A percentile compares a stretch with the other conserved stretches of the same genome.
Conservation (phyloP, 2,113 vertebrate genomes). For the Podarcis muralis region DNA sequence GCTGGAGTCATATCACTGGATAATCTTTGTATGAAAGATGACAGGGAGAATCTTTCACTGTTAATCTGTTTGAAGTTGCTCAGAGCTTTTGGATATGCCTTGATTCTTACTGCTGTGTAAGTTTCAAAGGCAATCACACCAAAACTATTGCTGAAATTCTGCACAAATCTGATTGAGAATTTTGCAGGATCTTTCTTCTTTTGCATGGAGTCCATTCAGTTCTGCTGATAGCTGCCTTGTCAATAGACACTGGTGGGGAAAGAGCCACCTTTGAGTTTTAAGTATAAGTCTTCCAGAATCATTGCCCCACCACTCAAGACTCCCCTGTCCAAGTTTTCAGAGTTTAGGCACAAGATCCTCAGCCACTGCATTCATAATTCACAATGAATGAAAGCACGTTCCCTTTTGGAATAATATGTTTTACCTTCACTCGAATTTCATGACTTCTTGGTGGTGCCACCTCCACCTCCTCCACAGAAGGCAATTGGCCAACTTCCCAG, state of each 20-base stretch:
- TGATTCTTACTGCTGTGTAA: background rate
- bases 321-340: background rate
- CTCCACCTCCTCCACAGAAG: conserved; percentile 72
- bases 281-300: background rate
- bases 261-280: background rate
- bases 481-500: conserved; percentile 65
- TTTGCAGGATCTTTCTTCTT: background rate
- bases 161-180: background rate
- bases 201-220: background rate
- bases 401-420: rapidly evolving
- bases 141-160: background rate
- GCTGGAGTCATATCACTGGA: background rate
- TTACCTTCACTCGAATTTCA: conserved; percentile 74
- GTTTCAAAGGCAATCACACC: background rate
- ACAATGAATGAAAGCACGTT: background rate
- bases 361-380: background rate
- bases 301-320: background rate
- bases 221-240: background rate
- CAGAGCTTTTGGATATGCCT: background rate
- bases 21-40: background rate
- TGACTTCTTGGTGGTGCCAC: conserved; percentile 69
- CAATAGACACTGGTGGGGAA: background rate
- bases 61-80: background rate
- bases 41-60: background rate
- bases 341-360: background rate